Evolutionary conservation across 2,797 vertebrate genomes (phyloP), one percentile per base, ranked within the genome.

Genomic region (Melanotaenia boesemani): DNA sequence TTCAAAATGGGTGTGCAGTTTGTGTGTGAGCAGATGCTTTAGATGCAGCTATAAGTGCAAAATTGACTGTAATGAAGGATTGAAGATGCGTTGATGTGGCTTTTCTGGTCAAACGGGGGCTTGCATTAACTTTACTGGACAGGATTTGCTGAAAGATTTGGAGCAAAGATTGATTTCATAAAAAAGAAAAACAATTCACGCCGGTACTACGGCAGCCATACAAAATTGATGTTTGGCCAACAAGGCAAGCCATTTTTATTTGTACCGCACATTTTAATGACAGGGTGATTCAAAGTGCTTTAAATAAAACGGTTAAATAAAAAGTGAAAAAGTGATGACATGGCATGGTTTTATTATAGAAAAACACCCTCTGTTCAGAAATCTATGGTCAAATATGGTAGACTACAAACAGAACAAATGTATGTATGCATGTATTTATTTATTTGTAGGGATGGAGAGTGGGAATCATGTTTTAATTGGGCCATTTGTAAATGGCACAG

Each of bases 401-500:
- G 44, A 46, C 44, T 6, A 37, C 7, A 39, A 28, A 37, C 24
- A 22, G n/a, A 61, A 46, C 44, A 18, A 48, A 36, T 46, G 41
- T 46, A 20, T 46, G 18, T 46, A 2, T 46, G 44, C 18, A 46
- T 46, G 16, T 46, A 46, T 20, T 5, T 6, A 46, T 46, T 63
- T 63, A 60, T 39, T 54, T 50, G 24, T 1, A 30, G 22, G 3
- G 28, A 9, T 28, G 46, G 39, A 22, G 44, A 24, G 34, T 37
- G 20, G 22, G 28, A 22, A 1, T 1, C 18, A 13, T 18, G 57
- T 72, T 82, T 84, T 90, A 88, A 89, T 91, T 88, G 77, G 81
- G 48, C 67, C 67, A 80, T 91, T 91, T 89, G 83, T 89, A 86
- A 86, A 86, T 76, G 68, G 79, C 85, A 80, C 72, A 75, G 68